Percentiles rank a stretch among this genome's conserved stretches.
phyloP scores from a whole-genome alignment of 2,797 vertebrate species.

The Manis crassicaudata region DNA sequence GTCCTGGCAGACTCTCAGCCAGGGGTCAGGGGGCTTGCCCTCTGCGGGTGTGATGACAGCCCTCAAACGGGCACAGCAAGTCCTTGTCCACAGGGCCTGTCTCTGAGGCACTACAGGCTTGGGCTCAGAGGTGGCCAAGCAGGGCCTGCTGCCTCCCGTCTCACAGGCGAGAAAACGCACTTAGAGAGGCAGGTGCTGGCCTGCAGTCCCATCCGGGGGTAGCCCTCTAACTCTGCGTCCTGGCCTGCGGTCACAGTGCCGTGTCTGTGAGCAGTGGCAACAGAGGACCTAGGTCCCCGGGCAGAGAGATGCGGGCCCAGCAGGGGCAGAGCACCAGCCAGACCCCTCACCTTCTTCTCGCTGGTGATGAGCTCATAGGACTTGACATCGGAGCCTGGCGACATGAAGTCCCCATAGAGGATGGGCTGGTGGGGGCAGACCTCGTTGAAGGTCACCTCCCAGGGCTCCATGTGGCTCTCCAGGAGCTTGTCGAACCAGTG shows the following conservation, averaged over 20 bases:
- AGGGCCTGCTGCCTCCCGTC: background rate
- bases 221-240: background rate
- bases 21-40: too few species aligned
- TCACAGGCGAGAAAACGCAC: background rate
- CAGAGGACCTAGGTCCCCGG: background rate
- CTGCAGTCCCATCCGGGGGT: background rate
- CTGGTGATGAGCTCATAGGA: conserved; percentile 89
- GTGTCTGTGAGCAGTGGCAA: background rate
- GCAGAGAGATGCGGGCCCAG: background rate
- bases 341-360: conserved; percentile 84
- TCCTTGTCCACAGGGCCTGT: background rate
- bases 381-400: conserved; percentile 86
- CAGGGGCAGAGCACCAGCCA: background rate
- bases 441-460: conserved; percentile 88
- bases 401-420: conserved; percentile 95
- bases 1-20: background rate
- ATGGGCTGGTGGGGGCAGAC: conserved; percentile 90
- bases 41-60: background rate
- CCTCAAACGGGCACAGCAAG: background rate
- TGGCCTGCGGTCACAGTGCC: background rate
- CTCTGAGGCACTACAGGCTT: background rate
- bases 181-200: background rate
- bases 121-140: background rate
- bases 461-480: conserved; percentile 86
- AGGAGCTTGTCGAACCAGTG: conserved; percentile 92